Evolutionary conservation across 2,888 invertebrate genomes (phyloP), one percentile per base, ranked within the genome.

Genomic region (Lasius platythorax): DNA sequence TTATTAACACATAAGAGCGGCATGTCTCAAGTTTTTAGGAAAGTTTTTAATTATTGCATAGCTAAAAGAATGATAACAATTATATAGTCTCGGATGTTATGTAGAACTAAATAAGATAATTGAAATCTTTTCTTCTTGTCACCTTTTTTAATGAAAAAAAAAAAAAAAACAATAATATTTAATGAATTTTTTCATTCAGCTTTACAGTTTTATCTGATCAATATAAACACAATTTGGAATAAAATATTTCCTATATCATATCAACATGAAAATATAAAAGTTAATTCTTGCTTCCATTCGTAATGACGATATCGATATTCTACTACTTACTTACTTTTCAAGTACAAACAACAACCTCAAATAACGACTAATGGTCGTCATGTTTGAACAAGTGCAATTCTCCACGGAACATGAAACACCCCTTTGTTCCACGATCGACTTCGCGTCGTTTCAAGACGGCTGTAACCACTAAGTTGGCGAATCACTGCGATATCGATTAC

Each of bases 361-460:
- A 15, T 70, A 68, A 78, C 56, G 56, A 43, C 56, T 78, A 78
- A 78, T 68, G 68, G 30, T 30, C n/a, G 56, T 78, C 56, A 78
- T 78, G 43, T 70, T 70, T 58, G 68, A 70, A 78, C 56, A 78
- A 70, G 43, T 30, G 30, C 15, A 9, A 28, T 18, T 40, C 12
- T 30, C 56, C 15, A 50, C 6, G 61, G 30, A 74, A 61, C 50
- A 12, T 58, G 37, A 53, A 70, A 61, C 70, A 70, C 33, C 33
- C 43, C 40, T 79, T 70, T 72, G 43, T 79, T 46, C 8, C 70
- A 46, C 23, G 23, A 30, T 33, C 37, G 28, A 66, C 15, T 37
- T 40, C n/a, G 15, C 15, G 50, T 40, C 67, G 43, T 79, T 79
- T 63, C 72, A 46, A 61, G 18, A 12, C 12, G 43, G 12, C 37